Conservation (phyloP, 2,113 vertebrate species). For the Nematolebias whitei region DNA sequence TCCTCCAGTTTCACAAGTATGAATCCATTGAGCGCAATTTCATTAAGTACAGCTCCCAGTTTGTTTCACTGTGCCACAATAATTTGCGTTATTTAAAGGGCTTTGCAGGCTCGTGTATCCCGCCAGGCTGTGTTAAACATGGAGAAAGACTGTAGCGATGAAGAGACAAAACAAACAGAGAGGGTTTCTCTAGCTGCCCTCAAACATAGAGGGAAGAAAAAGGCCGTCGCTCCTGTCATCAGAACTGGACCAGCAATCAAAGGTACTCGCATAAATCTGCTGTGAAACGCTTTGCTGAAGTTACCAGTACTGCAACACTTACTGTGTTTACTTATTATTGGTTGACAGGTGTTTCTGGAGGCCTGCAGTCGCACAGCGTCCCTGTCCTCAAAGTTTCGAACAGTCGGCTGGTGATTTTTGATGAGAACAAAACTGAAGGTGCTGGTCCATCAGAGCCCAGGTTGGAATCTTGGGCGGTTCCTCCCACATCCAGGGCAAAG, state of each 20-base stretch:
- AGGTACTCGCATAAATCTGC: constrained; percentile 70
- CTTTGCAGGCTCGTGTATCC: constrained; percentile 91
- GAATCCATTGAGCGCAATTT: constrained; percentile 1
- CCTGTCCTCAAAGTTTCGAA: constrained; percentile 67
- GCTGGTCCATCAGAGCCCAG: constrained; percentile 66
- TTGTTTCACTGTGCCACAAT: neutral
- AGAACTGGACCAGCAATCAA: constrained; percentile 82
- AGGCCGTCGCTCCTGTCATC: constrained; percentile 82
- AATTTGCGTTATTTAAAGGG: constrained; percentile 69
- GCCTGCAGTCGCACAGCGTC: constrained; percentile 70
- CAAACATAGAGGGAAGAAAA: constrained; percentile 90
- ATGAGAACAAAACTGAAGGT: constrained; percentile 82
- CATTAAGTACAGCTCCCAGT: neutral
- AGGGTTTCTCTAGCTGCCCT: constrained; percentile 86
- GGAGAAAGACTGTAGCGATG: constrained; percentile 68
- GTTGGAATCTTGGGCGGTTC: constrained; percentile 83
- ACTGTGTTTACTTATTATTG: neutral
- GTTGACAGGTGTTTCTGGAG: constrained; percentile 73
- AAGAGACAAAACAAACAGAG: constrained; percentile 73
- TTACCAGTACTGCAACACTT: neutral
- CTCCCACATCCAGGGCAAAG: constrained; percentile 84
- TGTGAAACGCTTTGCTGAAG: neutral
- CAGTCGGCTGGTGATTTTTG: constrained; percentile 82
- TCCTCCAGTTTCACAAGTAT: constrained; percentile 90
- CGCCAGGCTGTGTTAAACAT: constrained; percentile 85